Conservation (phyloP, 1,140 invertebrate genomes). For the Artemia franciscana region DNA sequence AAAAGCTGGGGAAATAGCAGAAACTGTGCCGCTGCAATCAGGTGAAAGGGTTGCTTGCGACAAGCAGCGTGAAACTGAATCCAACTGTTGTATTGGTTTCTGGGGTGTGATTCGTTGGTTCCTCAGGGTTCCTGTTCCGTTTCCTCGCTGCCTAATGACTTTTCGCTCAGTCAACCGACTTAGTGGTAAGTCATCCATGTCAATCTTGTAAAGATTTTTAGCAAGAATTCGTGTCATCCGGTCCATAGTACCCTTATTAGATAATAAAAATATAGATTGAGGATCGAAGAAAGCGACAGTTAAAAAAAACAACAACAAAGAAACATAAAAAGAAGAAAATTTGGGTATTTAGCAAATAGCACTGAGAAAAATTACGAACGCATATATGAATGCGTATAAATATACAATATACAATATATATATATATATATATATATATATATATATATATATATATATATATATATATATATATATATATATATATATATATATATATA, state of each 20-base stretch:
- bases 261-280: slow-evolving; percentile 6
- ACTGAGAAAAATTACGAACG: neutral
- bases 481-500: too few species aligned
- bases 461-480: too few species aligned
- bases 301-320: slow-evolving; percentile 13
- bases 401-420: too few species aligned
- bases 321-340: too few species aligned
- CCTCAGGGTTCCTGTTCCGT: neutral
- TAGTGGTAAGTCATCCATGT: slow-evolving; percentile 65
- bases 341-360: neutral
- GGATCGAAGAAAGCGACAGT: neutral
- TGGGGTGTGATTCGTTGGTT: neutral
- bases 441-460: too few species aligned
- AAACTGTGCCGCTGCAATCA: too few species aligned
- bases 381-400: slow-evolving; percentile 3
- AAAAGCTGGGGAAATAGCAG: too few species aligned
- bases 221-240: slow-evolving; percentile 76
- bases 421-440: neutral
- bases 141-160: slow-evolving; percentile 33
- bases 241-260: slow-evolving; percentile 75
- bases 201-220: slow-evolving; percentile 73
- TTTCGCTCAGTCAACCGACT: slow-evolving; percentile 64
- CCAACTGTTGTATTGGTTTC: neutral
- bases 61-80: neutral
- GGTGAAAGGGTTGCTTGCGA: too few species aligned